These are phyloP conservation scores for Xestia ashworthii DNA, from an alignment of 2,888 invertebrate genomes.

Conservation along the genomic window DNA sequence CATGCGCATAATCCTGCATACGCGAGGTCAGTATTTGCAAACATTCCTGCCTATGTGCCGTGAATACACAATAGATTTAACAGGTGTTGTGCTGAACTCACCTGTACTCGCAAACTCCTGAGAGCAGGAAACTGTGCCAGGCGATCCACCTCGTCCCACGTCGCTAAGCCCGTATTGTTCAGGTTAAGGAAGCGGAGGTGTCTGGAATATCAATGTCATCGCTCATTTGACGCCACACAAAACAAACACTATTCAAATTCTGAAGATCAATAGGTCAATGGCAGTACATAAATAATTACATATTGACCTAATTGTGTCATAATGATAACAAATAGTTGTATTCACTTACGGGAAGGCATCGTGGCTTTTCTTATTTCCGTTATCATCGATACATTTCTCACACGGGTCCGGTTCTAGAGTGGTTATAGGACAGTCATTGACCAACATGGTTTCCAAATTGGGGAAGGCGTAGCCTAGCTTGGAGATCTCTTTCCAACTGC, in stretches of 20 bases:
- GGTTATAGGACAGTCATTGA: conserved; percentile 96
- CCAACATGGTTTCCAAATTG: conserved; percentile 95
- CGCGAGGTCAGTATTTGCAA: conserved; percentile 71
- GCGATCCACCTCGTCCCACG: conserved; percentile 97
- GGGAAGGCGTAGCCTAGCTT: conserved; percentile 97
- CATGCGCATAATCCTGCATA: conserved; percentile 69
- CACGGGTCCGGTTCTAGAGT: conserved; percentile 91
- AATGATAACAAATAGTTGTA: conserved; percentile 31
- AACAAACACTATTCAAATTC: conserved; percentile 68
- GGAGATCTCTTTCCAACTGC: conserved; percentile 95
- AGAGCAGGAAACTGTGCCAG: conserved; percentile 95
- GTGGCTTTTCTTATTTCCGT: conserved; percentile 90
- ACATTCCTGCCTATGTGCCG: conserved; percentile 51
- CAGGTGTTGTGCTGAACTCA: conserved; percentile 77
- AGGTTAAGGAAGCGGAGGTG: conserved; percentile 95
- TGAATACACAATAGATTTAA: conserved; percentile 58
- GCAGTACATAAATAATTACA: conserved; percentile 62
- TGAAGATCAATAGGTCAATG: conserved; percentile 83
- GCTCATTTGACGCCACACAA: conserved; percentile 61
- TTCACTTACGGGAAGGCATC: conserved; percentile 91
- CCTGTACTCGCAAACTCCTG: conserved; percentile 95
- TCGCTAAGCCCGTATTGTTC: conserved; percentile 95
- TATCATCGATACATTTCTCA: conserved; percentile 87
- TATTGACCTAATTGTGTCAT: conserved; percentile 69
- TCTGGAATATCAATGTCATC: conserved; percentile 83